Conservation (phyloP, 2,113 vertebrate species). For the Oncorhynchus tshawytscha region DNA sequence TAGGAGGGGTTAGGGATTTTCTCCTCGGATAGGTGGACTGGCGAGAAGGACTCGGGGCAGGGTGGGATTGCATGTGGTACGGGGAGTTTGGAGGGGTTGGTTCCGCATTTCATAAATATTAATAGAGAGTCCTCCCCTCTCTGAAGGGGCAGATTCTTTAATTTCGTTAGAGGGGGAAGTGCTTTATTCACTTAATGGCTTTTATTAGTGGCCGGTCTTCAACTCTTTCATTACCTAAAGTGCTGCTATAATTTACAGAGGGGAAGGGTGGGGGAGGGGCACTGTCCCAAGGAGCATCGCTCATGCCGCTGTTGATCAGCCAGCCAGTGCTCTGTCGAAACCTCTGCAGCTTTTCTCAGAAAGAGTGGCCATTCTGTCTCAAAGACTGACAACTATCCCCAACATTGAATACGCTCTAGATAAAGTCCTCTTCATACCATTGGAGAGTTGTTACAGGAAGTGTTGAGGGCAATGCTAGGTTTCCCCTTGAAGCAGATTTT, state of each 20-base stretch:
- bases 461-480: not conserved
- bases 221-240: conserved; percentile 87
- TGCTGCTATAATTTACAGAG: conserved; percentile 85
- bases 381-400: not conserved
- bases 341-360: conserved; percentile 42
- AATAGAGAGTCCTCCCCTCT: conserved; percentile 76
- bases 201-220: conserved; percentile 83
- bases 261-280: conserved; percentile 39
- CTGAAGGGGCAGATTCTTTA: conserved; percentile 78
- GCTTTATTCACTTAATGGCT: conserved; percentile 86
- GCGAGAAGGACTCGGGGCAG: conserved; percentile 64
- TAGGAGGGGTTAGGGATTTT: conserved; percentile 69
- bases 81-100: conserved; percentile 54
- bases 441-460: not conserved
- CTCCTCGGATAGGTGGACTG: conserved; percentile 75
- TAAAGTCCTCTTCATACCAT: not conserved
- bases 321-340: conserved; percentile 32
- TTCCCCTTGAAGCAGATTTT: not conserved
- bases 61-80: conserved; percentile 66
- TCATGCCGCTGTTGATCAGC: conserved; percentile 53
- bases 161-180: conserved; percentile 85
- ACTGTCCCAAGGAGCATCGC: conserved; percentile 54
- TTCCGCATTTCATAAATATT: conserved; percentile 86
- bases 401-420: conserved; percentile 13
- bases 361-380: not conserved